Base-by-base conservation (phyloP, 2,113 vertebrate species). In the Nesoenas mayeri region DNA sequence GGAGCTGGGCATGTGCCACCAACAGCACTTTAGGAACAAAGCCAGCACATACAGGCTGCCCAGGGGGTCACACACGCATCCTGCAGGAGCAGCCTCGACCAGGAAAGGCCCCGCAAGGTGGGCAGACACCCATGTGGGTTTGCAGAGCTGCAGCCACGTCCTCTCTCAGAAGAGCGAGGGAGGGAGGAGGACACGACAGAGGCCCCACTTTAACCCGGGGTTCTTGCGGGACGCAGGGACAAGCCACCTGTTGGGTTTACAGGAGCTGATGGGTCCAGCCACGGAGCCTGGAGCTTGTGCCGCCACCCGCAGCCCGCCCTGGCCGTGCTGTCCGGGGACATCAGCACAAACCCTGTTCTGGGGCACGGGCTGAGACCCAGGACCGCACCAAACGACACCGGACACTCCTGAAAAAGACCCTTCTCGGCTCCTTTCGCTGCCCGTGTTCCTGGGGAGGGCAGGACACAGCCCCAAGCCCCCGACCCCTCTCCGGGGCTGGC, bases 331-430 rank as follows among this genome's bases (percentile, higher is more conserved):
- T 31, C 42, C 42, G 0, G 4, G 36, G 18, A 34, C 9, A 32
- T 4, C 56, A 3, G 1, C 4, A 25, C 11, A 10, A 5, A 11
- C 18, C 36, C 5, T 1, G 44, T 10, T 11, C 0, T 3, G 26
- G 65, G 32, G 22, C 56, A 5, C 2, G 3, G 2, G 57, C 66
- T 1, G 42, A 28, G 32, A n/a, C 0, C 44, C 21, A 1, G 22
- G 34, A 7, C 32, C 9, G 29, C 40, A 8, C 62, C 0, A 44
- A 19, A 44, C 8, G 20, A 5, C 20, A 0, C 22, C 4, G 44
- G 14, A 0, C 10, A 9, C 19, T 9, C 36, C 4, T 4, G 42
- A 22, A 36, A 61, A 32, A 44, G 3, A 3, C 38, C 32, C 6
- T 11, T 4, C 57, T 6, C 0, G 48, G 19, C 66, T 34, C 29